These are phyloP conservation scores for Gulo gulo DNA, from an alignment of 2,113 vertebrate species.

Conservation along the genomic window DNA sequence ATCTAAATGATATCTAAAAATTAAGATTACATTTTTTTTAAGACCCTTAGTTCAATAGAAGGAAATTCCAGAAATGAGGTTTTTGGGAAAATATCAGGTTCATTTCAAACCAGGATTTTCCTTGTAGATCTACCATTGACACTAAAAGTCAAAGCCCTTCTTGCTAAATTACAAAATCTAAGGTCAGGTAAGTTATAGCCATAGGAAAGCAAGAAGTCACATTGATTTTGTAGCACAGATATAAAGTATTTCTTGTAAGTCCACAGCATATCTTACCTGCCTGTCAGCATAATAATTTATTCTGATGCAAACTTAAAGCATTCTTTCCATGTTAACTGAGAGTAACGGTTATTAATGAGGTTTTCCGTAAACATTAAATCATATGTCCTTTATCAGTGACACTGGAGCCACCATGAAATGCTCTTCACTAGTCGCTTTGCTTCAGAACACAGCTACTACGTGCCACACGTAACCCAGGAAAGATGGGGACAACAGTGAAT, in stretches of 20 bases:
- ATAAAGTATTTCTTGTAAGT: conserved; percentile 42
- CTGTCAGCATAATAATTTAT: not conserved
- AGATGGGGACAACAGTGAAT: not conserved
- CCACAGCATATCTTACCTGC: not conserved
- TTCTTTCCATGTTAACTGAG: not conserved
- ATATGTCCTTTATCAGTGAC: not conserved
- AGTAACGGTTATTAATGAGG: not conserved
- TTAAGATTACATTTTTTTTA: not conserved
- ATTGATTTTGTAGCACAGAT: conserved; percentile 48
- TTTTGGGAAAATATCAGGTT: not conserved
- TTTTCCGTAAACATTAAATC: not conserved
- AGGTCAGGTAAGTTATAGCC: not conserved
- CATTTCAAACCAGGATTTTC: not conserved
- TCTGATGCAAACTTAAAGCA: not conserved
- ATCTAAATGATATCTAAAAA: not conserved
- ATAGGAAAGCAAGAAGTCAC: conserved; percentile 10
- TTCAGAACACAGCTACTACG: not conserved
- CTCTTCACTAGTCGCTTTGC: not conserved
- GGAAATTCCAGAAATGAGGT: not conserved
- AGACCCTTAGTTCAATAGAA: not conserved
- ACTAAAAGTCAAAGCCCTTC: not conserved
- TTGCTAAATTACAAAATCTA: not conserved
- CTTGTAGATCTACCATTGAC: not conserved
- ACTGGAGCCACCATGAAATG: not conserved
- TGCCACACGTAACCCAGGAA: not conserved